These are phyloP conservation scores for Meloidogyne chitwoodi DNA, from an alignment of 1,140 invertebrate genomes.

Conservation along the genomic window DNA sequence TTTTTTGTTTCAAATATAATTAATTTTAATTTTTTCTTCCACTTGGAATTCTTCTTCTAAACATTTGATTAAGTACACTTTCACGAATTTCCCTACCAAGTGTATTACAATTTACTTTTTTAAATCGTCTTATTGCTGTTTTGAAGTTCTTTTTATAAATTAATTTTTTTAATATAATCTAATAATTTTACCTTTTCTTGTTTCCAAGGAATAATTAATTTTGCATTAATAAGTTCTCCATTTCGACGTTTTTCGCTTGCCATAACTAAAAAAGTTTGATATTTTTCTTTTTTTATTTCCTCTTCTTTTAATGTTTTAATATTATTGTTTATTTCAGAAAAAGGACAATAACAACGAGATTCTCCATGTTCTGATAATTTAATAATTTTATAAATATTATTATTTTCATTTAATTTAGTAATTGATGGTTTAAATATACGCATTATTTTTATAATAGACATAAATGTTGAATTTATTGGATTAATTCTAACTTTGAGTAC, in stretches of 20 bases:
- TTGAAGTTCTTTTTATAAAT: conserved; percentile 51
- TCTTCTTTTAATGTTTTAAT: not conserved
- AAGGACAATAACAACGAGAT: conserved; percentile 40
- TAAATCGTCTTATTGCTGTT: conserved; percentile 54
- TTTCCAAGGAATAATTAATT: conserved; percentile 51
- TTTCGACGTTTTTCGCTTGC: conserved; percentile 37
- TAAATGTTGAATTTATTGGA: conserved; percentile 33
- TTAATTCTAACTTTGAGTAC: conserved; percentile 39
- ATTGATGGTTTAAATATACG: conserved; percentile 26
- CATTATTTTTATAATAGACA: conserved; percentile 12
- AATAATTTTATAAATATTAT: not conserved
- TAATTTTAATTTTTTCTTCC: not conserved
- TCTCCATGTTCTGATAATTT: conserved; percentile 27
- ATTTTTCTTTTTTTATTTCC: conserved; percentile 9
- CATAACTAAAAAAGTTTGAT: conserved; percentile 46
- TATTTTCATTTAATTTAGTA: not conserved
- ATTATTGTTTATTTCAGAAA: conserved; percentile 1
- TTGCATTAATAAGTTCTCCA: conserved; percentile 34
- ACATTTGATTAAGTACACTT: conserved; percentile 43
- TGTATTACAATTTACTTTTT: conserved; percentile 52
- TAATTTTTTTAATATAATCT: not conserved
- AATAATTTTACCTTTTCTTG: conserved; percentile 42
- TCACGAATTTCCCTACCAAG: conserved; percentile 58
- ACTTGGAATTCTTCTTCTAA: conserved; percentile 3
- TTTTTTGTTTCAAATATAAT: not conserved